phyloP scores from a whole-genome alignment of 2,113 vertebrate genomes.

The Parus major region DNA sequence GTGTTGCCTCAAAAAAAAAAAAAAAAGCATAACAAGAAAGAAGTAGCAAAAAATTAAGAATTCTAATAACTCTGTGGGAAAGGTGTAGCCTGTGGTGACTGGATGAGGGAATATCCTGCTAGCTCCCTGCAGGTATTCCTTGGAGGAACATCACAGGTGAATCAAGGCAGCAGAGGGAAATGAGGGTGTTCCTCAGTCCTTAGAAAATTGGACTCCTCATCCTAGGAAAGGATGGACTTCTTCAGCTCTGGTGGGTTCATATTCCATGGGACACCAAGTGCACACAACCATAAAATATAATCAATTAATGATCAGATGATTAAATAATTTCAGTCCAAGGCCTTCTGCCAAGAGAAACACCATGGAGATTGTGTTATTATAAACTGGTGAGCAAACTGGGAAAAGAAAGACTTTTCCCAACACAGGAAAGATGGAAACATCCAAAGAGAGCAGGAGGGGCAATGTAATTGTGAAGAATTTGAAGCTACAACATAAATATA shows the following conservation, averaged over 20 bases:
- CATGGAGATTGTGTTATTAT: neutral
- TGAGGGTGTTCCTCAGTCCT: neutral
- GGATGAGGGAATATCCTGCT: neutral
- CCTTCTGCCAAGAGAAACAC: neutral
- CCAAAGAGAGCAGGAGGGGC: neutral
- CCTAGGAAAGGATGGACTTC: neutral
- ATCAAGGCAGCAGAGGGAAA: neutral
- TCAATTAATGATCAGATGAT: neutral
- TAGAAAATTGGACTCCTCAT: neutral
- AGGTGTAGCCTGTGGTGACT: neutral
- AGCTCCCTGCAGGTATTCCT: neutral
- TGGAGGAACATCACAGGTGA: neutral
- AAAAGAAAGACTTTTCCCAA: neutral
- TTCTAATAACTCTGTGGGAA: neutral
- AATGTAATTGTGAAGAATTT: neutral
- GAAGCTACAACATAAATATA: neutral
- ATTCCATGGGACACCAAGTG: neutral
- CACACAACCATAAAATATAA: neutral
- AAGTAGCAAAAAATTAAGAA: neutral
- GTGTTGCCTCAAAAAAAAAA: neutral
- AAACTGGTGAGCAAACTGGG: slow-evolving; percentile 16
- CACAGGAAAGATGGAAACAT: neutral
- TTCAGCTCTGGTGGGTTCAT: neutral
- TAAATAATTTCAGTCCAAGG: neutral
- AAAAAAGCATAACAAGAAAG: neutral